Conservation (phyloP, 2,888 invertebrate genomes). For the Ametastegia equiseti region DNA sequence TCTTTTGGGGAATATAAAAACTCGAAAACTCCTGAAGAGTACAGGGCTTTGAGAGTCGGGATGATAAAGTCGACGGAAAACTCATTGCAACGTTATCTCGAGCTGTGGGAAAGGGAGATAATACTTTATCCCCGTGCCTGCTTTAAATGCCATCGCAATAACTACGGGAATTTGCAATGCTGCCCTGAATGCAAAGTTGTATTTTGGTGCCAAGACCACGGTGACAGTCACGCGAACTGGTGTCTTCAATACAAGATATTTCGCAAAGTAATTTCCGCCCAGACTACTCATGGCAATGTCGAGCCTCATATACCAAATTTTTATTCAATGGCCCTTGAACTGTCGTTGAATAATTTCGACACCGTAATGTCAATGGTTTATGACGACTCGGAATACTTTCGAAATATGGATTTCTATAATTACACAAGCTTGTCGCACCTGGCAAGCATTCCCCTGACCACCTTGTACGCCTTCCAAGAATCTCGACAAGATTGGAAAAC, state of each 20-base stretch:
- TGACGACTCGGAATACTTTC: slow-evolving; percentile 73
- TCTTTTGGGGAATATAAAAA: slow-evolving; percentile 77
- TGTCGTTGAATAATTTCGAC: slow-evolving; percentile 77
- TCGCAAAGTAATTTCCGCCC: slow-evolving; percentile 79
- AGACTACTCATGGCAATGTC: slow-evolving; percentile 79
- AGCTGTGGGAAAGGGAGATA: slow-evolving; percentile 84
- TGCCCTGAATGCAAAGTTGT: slow-evolving; percentile 81
- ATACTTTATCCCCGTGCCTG: slow-evolving; percentile 84
- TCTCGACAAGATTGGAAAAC: slow-evolving; percentile 65
- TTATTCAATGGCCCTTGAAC: slow-evolving; percentile 65
- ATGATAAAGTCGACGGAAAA: slow-evolving; percentile 81
- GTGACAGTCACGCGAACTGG: slow-evolving; percentile 79
- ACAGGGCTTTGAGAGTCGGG: slow-evolving; percentile 81
- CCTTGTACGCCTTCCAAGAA: slow-evolving; percentile 79
- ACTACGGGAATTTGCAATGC: slow-evolving; percentile 78
- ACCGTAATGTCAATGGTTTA: slow-evolving; percentile 75
- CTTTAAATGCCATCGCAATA: slow-evolving; percentile 75
- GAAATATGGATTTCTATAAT: slow-evolving; percentile 78
- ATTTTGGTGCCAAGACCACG: slow-evolving; percentile 79
- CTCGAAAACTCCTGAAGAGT: slow-evolving; percentile 74
- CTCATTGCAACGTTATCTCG: slow-evolving; percentile 78
- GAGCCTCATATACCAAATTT: slow-evolving; percentile 80
- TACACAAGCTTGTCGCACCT: slow-evolving; percentile 82
- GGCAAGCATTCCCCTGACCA: slow-evolving; percentile 82
- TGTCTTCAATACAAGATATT: slow-evolving; percentile 82